A percentile compares a stretch with the other conserved stretches of the same genome.
These are phyloP conservation scores for Lichenostomus cassidix DNA, from an alignment of 2,113 vertebrate species.

Conservation along the genomic window DNA sequence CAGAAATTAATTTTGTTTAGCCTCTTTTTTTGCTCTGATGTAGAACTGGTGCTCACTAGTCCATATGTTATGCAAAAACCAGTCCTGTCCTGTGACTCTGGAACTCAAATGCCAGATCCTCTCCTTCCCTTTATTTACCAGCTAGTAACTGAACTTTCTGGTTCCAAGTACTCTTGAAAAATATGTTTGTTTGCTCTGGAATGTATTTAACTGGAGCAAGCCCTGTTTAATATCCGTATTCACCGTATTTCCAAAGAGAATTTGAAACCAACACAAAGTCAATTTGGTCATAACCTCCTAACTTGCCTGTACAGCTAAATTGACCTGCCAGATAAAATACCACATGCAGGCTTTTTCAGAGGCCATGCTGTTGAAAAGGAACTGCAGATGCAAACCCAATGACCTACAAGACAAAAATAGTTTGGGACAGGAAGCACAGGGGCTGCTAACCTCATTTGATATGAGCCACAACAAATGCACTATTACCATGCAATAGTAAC, in stretches of 20 bases:
- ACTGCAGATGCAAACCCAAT: background rate
- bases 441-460: background rate
- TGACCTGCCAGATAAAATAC: background rate
- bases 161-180: background rate
- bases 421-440: background rate
- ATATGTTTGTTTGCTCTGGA: background rate
- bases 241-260: background rate
- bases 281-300: background rate
- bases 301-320: background rate
- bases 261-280: background rate
- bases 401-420: background rate
- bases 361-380: background rate
- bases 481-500: background rate
- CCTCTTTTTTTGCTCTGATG: background rate
- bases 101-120: background rate
- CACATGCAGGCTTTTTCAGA: background rate
- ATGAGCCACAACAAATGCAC: background rate
- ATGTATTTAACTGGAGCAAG: background rate
- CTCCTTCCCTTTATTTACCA: background rate
- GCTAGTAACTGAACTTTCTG: conserved; percentile 10
- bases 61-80: background rate
- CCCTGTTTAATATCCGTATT: background rate
- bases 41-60: background rate
- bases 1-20: background rate
- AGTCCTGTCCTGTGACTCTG: background rate